A percentile compares a stretch with the other conserved stretches of the same genome.
These are phyloP conservation scores for Parnassius apollo DNA, from an alignment of 2,888 invertebrate species.

Conservation along the genomic window DNA sequence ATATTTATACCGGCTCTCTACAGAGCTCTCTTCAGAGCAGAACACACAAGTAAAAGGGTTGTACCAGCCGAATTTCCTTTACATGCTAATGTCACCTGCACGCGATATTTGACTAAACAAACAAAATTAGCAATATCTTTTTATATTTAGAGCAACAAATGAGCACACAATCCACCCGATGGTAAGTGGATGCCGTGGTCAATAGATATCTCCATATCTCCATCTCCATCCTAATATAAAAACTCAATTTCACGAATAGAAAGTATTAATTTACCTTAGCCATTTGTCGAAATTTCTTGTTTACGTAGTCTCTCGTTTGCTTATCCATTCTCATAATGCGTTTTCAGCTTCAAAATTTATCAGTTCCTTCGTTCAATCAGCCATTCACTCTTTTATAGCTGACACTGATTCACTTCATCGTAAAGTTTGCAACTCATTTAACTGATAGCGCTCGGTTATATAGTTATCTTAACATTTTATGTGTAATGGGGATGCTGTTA, in stretches of 20 bases:
- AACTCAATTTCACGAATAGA: background rate
- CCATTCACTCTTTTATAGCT: conserved; percentile 10
- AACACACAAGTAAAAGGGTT: no score
- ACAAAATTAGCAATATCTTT: no score
- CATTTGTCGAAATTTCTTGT: background rate
- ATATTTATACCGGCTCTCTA: no score
- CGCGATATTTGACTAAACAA: no score
- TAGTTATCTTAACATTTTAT: conserved; percentile 3
- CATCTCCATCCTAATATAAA: no score
- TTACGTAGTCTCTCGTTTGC: background rate
- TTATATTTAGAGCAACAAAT: no score
- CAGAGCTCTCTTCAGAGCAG: no score
- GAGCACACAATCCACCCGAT: no score
- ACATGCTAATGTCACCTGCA: no score
- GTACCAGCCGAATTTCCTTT: no score
- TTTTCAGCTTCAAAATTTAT: background rate
- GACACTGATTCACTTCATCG: background rate
- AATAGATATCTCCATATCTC: no score
- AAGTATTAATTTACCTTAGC: background rate
- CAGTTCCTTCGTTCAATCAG: conserved; percentile 1
- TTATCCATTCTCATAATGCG: conserved; percentile 6
- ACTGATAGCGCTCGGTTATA: background rate
- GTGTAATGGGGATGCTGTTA: conserved; percentile 4
- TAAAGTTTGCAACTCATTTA: background rate
- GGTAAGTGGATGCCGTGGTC: no score